phyloP scores from a whole-genome alignment of 2,888 invertebrate species.

The Oasisia sp. region DNA sequence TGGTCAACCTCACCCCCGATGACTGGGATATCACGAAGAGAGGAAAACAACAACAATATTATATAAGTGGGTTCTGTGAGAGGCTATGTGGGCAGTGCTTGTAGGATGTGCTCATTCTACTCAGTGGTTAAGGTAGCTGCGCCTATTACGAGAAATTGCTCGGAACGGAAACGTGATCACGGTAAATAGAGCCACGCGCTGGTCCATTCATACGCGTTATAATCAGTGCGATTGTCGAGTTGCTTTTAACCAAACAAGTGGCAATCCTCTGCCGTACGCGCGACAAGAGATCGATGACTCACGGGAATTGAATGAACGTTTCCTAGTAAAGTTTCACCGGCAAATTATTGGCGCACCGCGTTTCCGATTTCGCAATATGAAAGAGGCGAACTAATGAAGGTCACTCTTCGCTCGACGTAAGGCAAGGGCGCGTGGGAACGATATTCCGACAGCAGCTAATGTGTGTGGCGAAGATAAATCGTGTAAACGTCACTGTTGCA shows the following conservation, averaged over 20 bases:
- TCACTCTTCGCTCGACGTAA: not conserved
- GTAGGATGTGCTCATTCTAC: not conserved
- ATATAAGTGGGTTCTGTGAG: too few relatives aligned
- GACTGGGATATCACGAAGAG: too few relatives aligned
- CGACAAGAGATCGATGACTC: not conserved
- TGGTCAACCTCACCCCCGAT: too few relatives aligned
- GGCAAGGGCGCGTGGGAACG: not conserved
- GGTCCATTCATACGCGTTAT: not conserved
- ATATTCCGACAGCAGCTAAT: not conserved
- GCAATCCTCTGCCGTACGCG: not conserved
- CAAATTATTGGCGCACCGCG: not conserved
- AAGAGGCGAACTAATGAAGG: not conserved
- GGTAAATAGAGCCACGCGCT: not conserved
- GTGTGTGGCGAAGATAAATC: not conserved
- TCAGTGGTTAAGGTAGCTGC: too few relatives aligned
- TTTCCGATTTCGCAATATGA: constrained; percentile 3
- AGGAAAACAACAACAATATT: too few relatives aligned
- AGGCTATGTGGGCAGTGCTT: not conserved
- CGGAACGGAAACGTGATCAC: not conserved
- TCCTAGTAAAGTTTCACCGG: not conserved
- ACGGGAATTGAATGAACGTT: not conserved
- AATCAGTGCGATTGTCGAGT: not conserved
- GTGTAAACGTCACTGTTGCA: not conserved
- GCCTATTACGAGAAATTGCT: not conserved
- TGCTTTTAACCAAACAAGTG: not conserved